A percentile compares a stretch with the other conserved stretches of the same genome.
Evolutionary conservation across 2,797 vertebrate genomes (phyloP).

Genomic region (Tenualosa ilisha): DNA sequence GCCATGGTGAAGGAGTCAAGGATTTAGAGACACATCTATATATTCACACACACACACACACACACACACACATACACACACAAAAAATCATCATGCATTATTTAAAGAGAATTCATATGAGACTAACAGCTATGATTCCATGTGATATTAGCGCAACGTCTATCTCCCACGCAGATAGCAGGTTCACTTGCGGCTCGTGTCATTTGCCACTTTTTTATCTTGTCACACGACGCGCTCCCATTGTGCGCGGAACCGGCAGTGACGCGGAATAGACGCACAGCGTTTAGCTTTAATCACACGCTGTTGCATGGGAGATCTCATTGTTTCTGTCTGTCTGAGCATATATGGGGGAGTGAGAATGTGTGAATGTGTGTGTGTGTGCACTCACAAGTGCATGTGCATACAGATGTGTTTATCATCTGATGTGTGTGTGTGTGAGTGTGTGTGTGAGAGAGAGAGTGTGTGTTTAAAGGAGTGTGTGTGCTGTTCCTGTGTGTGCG

Average conservation of each 20-base stretch:
- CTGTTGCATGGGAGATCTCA: constrained; percentile 38
- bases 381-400: constrained; percentile 9
- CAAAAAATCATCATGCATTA: constrained; percentile 56
- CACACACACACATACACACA: constrained; percentile 26
- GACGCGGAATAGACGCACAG: constrained; percentile 30
- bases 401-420: constrained; percentile 3
- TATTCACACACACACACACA: background rate
- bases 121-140: constrained; percentile 47
- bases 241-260: constrained; percentile 31
- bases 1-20: background rate
- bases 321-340: constrained; percentile 4
- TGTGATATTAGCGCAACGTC: constrained; percentile 49
- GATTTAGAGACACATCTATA: background rate
- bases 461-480: background rate
- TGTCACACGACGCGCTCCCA: constrained; percentile 38
- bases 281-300: constrained; percentile 51
- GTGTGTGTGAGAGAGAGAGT: background rate
- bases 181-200: constrained; percentile 32
- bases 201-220: constrained; percentile 42
- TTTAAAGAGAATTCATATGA: constrained; percentile 60
- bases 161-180: constrained; percentile 32
- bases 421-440: constrained; percentile 24
- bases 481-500: constrained; percentile 1
- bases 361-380: constrained; percentile 17
- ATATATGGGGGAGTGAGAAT: constrained; percentile 7